Evolutionary conservation across 2,113 vertebrate genomes (phyloP).

Genomic region (Strigops habroptila): DNA sequence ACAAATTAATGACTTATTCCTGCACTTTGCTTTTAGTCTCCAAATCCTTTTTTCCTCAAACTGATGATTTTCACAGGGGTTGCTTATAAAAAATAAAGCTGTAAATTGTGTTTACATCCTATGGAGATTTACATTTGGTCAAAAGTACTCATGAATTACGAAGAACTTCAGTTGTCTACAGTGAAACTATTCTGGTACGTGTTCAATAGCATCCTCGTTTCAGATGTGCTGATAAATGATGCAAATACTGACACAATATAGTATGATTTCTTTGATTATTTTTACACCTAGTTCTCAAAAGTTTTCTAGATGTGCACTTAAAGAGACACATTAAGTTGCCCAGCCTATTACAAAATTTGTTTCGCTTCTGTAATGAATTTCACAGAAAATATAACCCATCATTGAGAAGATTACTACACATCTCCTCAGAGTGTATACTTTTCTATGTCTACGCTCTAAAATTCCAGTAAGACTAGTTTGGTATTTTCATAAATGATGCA

Average conservation of each 20-base stretch:
- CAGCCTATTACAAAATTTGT: not conserved
- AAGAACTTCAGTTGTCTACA: not conserved
- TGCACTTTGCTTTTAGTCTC: not conserved
- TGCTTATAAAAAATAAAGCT: not conserved
- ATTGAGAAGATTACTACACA: not conserved
- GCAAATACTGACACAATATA: not conserved
- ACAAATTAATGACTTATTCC: not conserved
- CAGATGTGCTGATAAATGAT: not conserved
- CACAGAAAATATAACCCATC: not conserved
- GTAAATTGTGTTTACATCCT: not conserved
- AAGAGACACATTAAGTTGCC: not conserved
- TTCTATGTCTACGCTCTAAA: not conserved
- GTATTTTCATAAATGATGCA: not conserved
- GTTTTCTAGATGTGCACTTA: not conserved
- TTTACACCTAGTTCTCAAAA: not conserved
- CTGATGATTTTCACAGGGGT: not conserved
- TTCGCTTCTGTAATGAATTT: constrained; percentile 1
- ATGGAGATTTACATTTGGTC: not conserved
- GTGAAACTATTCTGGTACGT: not conserved
- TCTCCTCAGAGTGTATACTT: not conserved
- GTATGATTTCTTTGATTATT: not conserved
- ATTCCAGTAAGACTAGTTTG: not conserved
- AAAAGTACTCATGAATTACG: not conserved
- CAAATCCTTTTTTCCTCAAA: not conserved
- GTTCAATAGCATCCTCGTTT: not conserved